Evolutionary conservation across 2,113 vertebrate species (phyloP), one percentile per base, ranked within the genome.

Genomic region (Pleuronectes platessa): DNA sequence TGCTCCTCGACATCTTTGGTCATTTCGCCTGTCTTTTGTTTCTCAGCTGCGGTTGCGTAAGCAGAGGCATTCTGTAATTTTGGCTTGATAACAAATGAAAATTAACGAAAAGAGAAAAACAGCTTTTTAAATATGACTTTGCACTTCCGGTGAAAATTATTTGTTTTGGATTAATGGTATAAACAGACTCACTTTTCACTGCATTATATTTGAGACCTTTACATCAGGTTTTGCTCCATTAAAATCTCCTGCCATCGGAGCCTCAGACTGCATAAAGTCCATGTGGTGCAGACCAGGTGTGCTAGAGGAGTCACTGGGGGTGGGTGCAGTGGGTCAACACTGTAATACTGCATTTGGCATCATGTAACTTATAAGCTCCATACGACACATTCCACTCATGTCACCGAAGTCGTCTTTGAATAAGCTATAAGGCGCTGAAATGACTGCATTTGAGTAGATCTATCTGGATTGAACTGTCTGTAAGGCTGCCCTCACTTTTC

Each of bases 261-360:
- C 59, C 26, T 68, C 51, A 65, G 79, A 65, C 70, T 74, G 68
- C 24, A 40, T 54, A 54, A 40, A 59, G 20, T 72, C 54, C 55
- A 72, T 24, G 47, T 26, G 71, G 53, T 61, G 71, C 54, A 61
- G 26, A 81, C 60, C 56, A 54, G 53, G 72, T 81, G 72, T 65
- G 66, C 18, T 54, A 42, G 54, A 72, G 37, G 69, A 82, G 69
- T 61, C 64, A 63, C 35, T n/a, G 63, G 73, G 61, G 64, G 26
- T 18, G 59, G 76, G 56, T 72, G 67, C 63, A 70, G 73, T 58
- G 78, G 84, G 62, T 63, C 74, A 86, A 89, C 80, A 66, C 80
- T 86, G 14, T 76, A 88, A 89, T 89, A 89, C 88, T 90, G 87
- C 86, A 87, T 91, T 93, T 92, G 90, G 88, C 90, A 89, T 91